These are phyloP conservation scores for Oreohelix idahoensis DNA, from an alignment of 1,140 invertebrate species.

Conservation along the genomic window DNA sequence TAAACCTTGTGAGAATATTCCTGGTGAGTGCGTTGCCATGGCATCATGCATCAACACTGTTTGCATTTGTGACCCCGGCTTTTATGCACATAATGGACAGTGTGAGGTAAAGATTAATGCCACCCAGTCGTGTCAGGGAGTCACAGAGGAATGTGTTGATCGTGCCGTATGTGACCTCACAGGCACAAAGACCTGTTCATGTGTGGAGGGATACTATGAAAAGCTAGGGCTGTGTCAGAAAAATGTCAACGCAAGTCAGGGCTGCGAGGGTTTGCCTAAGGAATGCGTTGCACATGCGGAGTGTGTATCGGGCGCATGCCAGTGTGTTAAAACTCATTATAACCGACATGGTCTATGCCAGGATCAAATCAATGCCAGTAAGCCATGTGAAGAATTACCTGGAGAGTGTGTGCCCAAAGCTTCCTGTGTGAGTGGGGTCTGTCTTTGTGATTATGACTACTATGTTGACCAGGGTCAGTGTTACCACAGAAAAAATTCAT, in stretches of 20 bases:
- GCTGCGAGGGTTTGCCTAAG: slow-evolving; percentile 16
- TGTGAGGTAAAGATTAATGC: slow-evolving; percentile 5
- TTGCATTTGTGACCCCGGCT: slow-evolving; percentile 12
- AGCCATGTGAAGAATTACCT: neutral
- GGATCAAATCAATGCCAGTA: neutral
- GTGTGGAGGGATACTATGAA: slow-evolving; percentile 30
- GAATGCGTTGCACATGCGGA: slow-evolving; percentile 15
- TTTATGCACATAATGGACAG: slow-evolving; percentile 2
- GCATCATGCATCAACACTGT: slow-evolving; percentile 2
- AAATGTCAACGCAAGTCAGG: slow-evolving; percentile 20
- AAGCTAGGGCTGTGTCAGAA: slow-evolving; percentile 29
- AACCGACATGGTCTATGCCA: slow-evolving; percentile 1
- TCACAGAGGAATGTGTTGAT: slow-evolving; percentile 5
- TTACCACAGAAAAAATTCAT: neutral
- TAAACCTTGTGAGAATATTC: slow-evolving; percentile 5
- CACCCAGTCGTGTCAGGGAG: neutral
- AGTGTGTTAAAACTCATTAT: neutral
- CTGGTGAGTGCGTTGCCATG: slow-evolving; percentile 17
- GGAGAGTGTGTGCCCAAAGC: neutral
- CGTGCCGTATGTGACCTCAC: neutral
- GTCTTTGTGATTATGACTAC: slow-evolving; percentile 6
- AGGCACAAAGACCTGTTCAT: slow-evolving; percentile 22
- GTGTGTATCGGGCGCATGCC: neutral
- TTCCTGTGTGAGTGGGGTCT: neutral
- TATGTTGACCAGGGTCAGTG: slow-evolving; percentile 1